Evolutionary conservation across 2,797 vertebrate species (phyloP).

Genomic region (Odontamblyopus lacepedii): DNA sequence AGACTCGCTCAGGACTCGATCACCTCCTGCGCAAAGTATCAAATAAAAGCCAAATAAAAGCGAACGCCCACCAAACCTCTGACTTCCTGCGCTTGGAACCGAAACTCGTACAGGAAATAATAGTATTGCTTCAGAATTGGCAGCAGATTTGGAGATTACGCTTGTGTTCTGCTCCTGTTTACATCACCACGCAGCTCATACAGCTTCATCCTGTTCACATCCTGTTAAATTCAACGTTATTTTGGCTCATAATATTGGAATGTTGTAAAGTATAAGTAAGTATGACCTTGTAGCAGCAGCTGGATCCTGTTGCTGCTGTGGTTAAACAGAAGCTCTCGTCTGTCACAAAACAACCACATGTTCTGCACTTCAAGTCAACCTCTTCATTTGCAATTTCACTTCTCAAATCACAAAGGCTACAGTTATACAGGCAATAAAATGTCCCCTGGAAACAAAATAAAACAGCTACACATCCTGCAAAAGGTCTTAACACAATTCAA

Average conservation of each 20-base stretch:
- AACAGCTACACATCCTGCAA: too few relatives aligned
- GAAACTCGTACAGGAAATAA: background rate
- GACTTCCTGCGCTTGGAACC: background rate
- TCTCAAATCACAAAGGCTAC: too few relatives aligned
- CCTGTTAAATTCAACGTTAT: background rate
- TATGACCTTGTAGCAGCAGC: background rate
- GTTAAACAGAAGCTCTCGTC: constrained; percentile 20
- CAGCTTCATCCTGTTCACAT: background rate
- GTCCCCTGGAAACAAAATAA: too few relatives aligned
- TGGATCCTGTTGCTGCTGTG: constrained; percentile 52
- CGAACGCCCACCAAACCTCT: background rate
- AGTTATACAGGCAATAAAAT: too few relatives aligned
- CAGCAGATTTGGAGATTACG: background rate
- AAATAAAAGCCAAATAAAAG: too few relatives aligned
- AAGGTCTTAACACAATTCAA: too few relatives aligned
- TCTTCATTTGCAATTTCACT: too few relatives aligned
- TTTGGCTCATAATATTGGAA: background rate
- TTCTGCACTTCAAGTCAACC: too few relatives aligned
- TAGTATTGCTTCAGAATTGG: background rate
- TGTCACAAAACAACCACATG: constrained; percentile 15
- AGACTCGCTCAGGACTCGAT: too few relatives aligned
- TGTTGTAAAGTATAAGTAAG: too few relatives aligned
- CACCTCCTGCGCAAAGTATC: too few relatives aligned
- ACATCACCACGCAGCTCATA: background rate
- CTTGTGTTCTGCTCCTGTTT: background rate